These are phyloP conservation scores for Peromyscus polionotus DNA, from an alignment of 2,113 vertebrate species.

Conservation along the genomic window DNA sequence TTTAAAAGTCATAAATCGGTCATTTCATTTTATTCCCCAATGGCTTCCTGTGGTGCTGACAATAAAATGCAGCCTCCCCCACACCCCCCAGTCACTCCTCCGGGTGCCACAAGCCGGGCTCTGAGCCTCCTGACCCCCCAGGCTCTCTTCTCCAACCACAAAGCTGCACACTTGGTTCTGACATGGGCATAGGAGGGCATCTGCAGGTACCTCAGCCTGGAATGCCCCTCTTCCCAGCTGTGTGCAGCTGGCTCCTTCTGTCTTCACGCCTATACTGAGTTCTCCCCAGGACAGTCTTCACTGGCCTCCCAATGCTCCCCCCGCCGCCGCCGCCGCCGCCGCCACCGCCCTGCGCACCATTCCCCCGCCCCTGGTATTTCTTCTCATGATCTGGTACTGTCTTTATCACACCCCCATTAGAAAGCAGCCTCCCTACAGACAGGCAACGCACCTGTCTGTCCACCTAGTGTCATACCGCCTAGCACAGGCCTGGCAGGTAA, in stretches of 20 bases:
- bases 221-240: background rate
- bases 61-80: background rate
- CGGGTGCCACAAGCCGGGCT: background rate
- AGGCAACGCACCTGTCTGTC: background rate
- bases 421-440: constrained; percentile 9
- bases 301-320: background rate
- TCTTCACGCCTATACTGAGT: background rate
- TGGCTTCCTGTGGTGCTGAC: background rate
- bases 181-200: background rate
- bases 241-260: background rate
- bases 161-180: background rate
- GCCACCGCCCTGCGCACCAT: too few relatives aligned
- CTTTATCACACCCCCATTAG: background rate
- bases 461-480: background rate
- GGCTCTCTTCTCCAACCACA: background rate
- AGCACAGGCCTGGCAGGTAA: background rate
- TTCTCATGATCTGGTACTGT: background rate
- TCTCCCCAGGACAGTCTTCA: background rate
- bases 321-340: too few relatives aligned
- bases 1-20: constrained; percentile 25
- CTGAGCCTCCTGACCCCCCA: background rate
- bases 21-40: background rate
- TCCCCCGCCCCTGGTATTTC: background rate
- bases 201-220: background rate
- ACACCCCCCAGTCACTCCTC: background rate